Evolutionary conservation across 2,888 invertebrate species (phyloP), one percentile per base, ranked within the genome.

Genomic region (Mantis religiosa): DNA sequence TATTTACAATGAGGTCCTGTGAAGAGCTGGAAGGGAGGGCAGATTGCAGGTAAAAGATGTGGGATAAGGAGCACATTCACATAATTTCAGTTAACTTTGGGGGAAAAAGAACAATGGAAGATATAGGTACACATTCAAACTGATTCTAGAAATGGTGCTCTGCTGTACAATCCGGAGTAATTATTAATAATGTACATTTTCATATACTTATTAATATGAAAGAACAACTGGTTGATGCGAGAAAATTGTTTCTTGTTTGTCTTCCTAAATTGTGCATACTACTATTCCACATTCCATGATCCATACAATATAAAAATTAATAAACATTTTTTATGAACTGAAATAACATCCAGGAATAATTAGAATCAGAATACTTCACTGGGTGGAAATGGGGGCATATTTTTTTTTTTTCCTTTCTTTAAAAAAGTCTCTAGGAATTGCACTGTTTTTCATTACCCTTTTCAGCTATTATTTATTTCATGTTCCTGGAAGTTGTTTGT

Each of bases 161-260:
- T 41, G 28, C 89, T 89, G 89, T 89, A 89, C 89, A 89, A n/a
- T 87, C 30, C 28, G 27, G 34, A 87, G 47, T 83, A 87, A 27
- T 82, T 30, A 28, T 87, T 84, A 89, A 82, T 84, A 89, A 89
- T 89, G 89, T 87, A 88, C 88, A 89, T 28, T 28, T 89, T 81
- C 87, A 87, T 83, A 87, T 89, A 89, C 71, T 88, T 89, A 87
- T 89, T 71, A 82, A 84, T 89, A 86, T 86, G 89, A 89, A 89
- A 89, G 89, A 89, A 88, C 88, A 88, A 86, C 83, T 88, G 84
- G 87, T 82, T 87, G 87, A 87, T 87, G 87, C 82, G 82, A 87
- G 87, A 87, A 87, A 82, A 87, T 87, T 82, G 34, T 87, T 83
- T 83, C 83, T 82, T 87, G 47, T 88, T 85, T 85, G n/a, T 12